Evolutionary conservation across 2,888 invertebrate species (phyloP).

Genomic region (Creontiades dilutus): DNA sequence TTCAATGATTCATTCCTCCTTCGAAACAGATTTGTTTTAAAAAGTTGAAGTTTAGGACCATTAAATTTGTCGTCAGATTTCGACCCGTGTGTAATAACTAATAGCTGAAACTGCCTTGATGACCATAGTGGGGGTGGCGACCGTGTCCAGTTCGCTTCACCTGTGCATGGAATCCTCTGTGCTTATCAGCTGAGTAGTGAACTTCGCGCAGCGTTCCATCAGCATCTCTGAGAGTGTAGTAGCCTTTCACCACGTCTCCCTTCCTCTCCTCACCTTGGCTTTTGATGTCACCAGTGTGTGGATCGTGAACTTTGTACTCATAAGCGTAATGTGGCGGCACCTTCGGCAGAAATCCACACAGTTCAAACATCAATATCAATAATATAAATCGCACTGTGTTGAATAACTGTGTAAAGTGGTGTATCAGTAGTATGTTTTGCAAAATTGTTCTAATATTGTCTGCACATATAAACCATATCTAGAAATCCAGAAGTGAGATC

Average conservation of each 20-base stretch:
- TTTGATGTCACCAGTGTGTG: slow-evolving; percentile 68
- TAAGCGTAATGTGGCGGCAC: slow-evolving; percentile 69
- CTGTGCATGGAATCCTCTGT: slow-evolving; percentile 71
- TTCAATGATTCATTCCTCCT: too few species aligned
- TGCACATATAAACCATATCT: too few species aligned
- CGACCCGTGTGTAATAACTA: background rate
- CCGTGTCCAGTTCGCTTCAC: slow-evolving; percentile 68
- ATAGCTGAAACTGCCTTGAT: slow-evolving; percentile 31
- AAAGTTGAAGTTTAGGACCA: too few species aligned
- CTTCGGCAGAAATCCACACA: background rate
- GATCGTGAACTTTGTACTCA: slow-evolving; percentile 72
- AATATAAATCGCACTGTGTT: too few species aligned
- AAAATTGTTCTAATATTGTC: too few species aligned
- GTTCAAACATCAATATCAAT: too few species aligned
- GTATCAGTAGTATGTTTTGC: too few species aligned
- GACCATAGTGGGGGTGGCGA: slow-evolving; percentile 59
- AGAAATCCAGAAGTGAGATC: too few species aligned
- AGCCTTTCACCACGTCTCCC: slow-evolving; percentile 71
- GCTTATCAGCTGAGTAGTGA: slow-evolving; percentile 76
- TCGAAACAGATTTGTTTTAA: too few species aligned
- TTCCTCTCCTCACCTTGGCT: slow-evolving; percentile 67
- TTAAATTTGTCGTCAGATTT: too few species aligned
- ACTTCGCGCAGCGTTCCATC: slow-evolving; percentile 75
- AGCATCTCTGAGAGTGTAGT: slow-evolving; percentile 69
- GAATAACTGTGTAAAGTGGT: too few species aligned